A percentile compares a stretch with the other conserved stretches of the same genome.
These are phyloP conservation scores for Eupithecia subfuscata DNA, from an alignment of 2,888 invertebrate species.

Conservation along the genomic window DNA sequence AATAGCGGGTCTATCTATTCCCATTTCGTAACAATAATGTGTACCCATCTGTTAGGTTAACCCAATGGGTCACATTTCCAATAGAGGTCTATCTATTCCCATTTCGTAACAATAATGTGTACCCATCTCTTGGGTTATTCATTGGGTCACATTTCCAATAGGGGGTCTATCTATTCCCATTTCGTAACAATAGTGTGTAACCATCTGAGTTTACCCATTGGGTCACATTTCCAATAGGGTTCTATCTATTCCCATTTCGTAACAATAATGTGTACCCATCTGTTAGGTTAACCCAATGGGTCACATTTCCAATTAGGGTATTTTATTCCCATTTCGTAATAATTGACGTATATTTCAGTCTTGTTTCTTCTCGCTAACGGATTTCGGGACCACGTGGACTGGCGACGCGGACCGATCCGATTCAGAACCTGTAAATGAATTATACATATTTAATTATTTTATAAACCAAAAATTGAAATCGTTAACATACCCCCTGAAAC, in stretches of 20 bases:
- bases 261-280: neutral
- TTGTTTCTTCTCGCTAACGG: conserved; percentile 72
- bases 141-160: neutral
- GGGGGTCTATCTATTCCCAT: neutral
- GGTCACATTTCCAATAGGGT: neutral
- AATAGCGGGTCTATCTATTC: neutral
- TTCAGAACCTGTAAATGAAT: conserved; percentile 57
- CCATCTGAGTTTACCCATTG: too few species aligned
- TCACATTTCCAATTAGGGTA: neutral
- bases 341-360: conserved; percentile 64
- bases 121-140: neutral
- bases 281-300: neutral
- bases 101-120: neutral
- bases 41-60: neutral
- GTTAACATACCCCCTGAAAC: too few species aligned
- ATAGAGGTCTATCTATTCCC: neutral
- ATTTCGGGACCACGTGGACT: conserved; percentile 62
- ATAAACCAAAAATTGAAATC: too few species aligned
- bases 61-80: neutral
- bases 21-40: neutral
- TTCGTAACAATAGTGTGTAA: neutral
- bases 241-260: neutral
- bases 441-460: neutral
- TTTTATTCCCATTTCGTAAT: neutral
- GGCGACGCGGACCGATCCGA: conserved; percentile 67